phyloP scores from a whole-genome alignment of 2,113 vertebrate species.

The Conger conger region DNA sequence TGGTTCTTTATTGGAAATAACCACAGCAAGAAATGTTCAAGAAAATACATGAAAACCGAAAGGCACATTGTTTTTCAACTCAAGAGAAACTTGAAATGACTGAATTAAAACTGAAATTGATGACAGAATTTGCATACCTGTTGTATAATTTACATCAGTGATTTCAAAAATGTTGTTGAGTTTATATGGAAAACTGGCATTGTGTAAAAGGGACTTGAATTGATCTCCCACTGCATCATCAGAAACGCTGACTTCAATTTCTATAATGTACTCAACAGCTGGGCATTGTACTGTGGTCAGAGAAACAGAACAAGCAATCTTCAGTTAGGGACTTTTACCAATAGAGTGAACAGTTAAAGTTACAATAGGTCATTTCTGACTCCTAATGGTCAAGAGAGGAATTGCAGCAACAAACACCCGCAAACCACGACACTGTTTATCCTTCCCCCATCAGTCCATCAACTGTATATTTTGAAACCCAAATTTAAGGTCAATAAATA shows the following conservation, averaged over 20 bases:
- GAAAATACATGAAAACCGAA: not conserved
- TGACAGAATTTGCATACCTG: not conserved
- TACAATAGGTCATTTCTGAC: too few relatives aligned
- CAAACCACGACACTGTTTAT: too few relatives aligned
- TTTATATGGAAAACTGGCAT: not conserved
- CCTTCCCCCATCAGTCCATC: too few relatives aligned
- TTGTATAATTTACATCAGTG: conserved; percentile 10
- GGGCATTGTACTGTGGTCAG: not conserved
- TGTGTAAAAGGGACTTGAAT: not conserved
- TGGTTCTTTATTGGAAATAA: too few relatives aligned
- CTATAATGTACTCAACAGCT: not conserved
- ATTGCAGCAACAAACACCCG: too few relatives aligned
- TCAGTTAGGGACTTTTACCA: too few relatives aligned
- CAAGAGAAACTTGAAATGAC: not conserved
- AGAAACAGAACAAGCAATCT: not conserved
- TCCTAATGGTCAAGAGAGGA: too few relatives aligned
- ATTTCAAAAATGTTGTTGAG: not conserved
- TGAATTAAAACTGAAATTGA: not conserved
- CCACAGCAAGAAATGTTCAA: too few relatives aligned
- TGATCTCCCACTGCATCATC: not conserved
- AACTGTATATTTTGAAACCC: too few relatives aligned
- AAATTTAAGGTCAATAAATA: too few relatives aligned
- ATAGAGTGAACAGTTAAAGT: too few relatives aligned
- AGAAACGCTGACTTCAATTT: not conserved
- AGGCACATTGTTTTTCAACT: not conserved